Base-by-base conservation (phyloP, 1,140 invertebrate genomes). In the Sycophaga agraensis region DNA sequence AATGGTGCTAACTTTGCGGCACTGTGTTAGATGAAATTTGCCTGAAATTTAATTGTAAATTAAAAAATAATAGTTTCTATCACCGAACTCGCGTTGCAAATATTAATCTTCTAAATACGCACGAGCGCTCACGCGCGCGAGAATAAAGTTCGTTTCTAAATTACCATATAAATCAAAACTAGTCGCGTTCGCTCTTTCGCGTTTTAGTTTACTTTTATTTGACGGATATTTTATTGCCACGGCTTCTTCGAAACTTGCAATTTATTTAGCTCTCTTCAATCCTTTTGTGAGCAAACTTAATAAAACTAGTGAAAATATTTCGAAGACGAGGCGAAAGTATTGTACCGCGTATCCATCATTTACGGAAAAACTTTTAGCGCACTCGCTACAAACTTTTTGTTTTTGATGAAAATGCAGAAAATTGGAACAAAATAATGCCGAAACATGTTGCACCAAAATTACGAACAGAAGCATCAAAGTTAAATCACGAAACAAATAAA, bases 231-330 rank as follows among this genome's bases (percentile, higher is more conserved):
- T 42, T 17, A 42, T 56, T 22, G 40, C 5, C 17, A 16, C n/a
- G 24, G 5, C 11, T 42, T 45, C 22, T n/a, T 3, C 4, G 2
- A 46, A 43, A 56, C 17, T 58, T 37, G 34, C 11, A 24, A 48
- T 45, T 40, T 42, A n/a, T 40, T 51, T 4, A 40, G n/a, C 8
- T 35, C n/a, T 16, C 19, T 26, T 28, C 1, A 35, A 35, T 46
- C 11, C 22, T 35, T 37, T 24, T 48, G 7, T 26, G 17, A 22
- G 35, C 11, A 45, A 56, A 56, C 6, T 45, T 34, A n/a, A 34
- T n/a, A 22, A 42, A 56, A 12, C 40, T 45, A 26, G 53, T 37
- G 26, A 26, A 58, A 58, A 17, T 58, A 17, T 58, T 48, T 58
- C 12, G 31, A 48, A 45, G 34, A 17, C 4, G 4, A 19, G 16